Base-by-base conservation (phyloP, 2,888 invertebrate species). In the Odontocerum albicorne region DNA sequence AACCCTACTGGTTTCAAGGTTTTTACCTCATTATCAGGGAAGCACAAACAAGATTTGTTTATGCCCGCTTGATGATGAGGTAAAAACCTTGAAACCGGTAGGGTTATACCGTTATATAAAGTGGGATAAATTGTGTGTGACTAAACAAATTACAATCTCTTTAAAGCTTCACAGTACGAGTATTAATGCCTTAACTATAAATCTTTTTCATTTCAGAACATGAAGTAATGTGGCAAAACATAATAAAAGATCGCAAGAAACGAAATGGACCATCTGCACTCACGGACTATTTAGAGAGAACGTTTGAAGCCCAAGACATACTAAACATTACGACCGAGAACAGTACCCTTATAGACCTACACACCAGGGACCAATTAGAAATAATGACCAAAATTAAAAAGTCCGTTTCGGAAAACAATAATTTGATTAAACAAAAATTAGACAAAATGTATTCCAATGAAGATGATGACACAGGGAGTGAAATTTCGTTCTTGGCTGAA, bases 171-270 rank as follows among this genome's bases (percentile, higher is more conserved):
- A n/a, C n/a, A n/a, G n/a, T n/a, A n/a, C n/a, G n/a, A n/a, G n/a
- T n/a, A n/a, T n/a, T n/a, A n/a, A n/a, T n/a, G n/a, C n/a, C n/a
- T n/a, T n/a, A n/a, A n/a, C n/a, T n/a, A n/a, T n/a, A n/a, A n/a
- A n/a, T n/a, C n/a, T 44, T 60, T 55, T 19, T 42, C 44, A 20
- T 78, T 75, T 47, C 72, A 84, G 84, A 74, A 57, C 78, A 81
- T 64, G 87, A 87, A 69, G 73, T 72, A 45, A 75, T 77, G 40
- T 87, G 87, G 87, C 74, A 79, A 63, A 80, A 79, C 66, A 77
- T 87, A 59, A 64, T 86, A 2, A 80, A 80, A 66, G 86, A 87
- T 62, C 76, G 86, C 42, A 75, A 79, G 62, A 79, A 81, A 58
- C 71, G 85, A 52, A 73, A 79, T 60, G 75, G 77, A 46, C 66